phyloP scores from a whole-genome alignment of 2,888 invertebrate genomes.

The Polyommatus icarus region DNA sequence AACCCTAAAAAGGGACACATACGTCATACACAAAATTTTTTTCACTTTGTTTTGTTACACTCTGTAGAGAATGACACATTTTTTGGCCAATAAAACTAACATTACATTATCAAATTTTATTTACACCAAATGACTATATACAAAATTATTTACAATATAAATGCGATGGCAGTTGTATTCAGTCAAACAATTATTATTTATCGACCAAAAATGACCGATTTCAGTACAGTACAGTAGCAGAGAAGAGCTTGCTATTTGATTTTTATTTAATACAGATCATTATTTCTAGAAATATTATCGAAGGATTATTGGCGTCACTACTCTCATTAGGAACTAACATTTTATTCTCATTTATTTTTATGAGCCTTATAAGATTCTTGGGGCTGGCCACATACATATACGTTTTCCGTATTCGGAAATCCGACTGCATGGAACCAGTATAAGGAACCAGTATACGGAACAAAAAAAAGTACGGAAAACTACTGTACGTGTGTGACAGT shows the following conservation, averaged over 20 bases:
- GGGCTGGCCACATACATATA: no score
- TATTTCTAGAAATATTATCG: neutral
- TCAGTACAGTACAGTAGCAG: neutral
- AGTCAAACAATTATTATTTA: constrained; percentile 11
- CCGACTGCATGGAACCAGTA: no score
- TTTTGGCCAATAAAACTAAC: neutral
- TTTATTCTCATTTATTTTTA: neutral
- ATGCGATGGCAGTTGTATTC: constrained; percentile 44
- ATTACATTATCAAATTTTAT: constrained; percentile 33
- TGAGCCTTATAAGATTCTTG: no score
- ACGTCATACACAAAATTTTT: no score
- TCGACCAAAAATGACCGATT: neutral
- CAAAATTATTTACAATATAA: constrained; percentile 56
- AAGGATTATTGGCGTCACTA: neutral
- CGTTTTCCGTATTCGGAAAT: no score
- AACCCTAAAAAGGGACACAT: no score
- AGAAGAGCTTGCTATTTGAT: neutral
- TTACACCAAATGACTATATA: constrained; percentile 44
- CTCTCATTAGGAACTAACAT: constrained; percentile 1
- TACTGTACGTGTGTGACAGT: no score
- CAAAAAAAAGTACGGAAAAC: no score
- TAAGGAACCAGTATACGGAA: no score
- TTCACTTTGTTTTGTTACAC: no score
- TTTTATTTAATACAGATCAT: neutral
- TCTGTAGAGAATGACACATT: no score